Evolutionary conservation across 2,888 invertebrate genomes (phyloP), one percentile per base, ranked within the genome.

Genomic region (Perizoma affinitatum): DNA sequence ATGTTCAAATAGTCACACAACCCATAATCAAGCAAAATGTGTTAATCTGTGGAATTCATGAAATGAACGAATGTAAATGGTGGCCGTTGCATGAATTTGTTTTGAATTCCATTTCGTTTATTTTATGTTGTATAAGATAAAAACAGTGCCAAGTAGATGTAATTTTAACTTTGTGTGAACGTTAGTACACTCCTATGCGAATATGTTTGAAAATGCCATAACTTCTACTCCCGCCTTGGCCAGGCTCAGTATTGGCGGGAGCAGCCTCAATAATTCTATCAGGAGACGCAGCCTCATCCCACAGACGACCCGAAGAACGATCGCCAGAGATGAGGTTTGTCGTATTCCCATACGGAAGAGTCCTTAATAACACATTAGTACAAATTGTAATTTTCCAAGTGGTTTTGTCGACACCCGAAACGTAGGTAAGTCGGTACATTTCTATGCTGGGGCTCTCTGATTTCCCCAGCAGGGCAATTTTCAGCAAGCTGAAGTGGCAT

Each of bases 231-330:
- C 88, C 46, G 80, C 74, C 33, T 63, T 85, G 54, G 62, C 77
- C 46, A 81, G 87, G 61, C 57, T 78, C 47, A 87, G 90, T 78
- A 65, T 86, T 86, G 87, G 88, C 87, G 90, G 88, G 82, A 89
- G 84, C 61, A 78, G 77, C 62, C n/a, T n/a, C n/a, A 87, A 72
- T 58, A 82, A 75, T 72, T 80, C 87, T 33, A 77, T 85, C 46
- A 75, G 74, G 64, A 82, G 88, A 61, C 78, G 90, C 60, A 90
- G 87, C 78, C 81, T 90, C 11, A 80, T 88, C 54, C 82, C 86
- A 0, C 83, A 86, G 61, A 75, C 64, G 61, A 75, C 65, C 53
- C 75, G 80, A 47, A 71, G 76, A 59, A 69, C 75, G 53, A 72
- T 72, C 42, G 56, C 68, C 42, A 81, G 74, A 74, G 79, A 84